phyloP scores from a whole-genome alignment of 1,140 invertebrate species.

The Zaprionus inermis region DNA sequence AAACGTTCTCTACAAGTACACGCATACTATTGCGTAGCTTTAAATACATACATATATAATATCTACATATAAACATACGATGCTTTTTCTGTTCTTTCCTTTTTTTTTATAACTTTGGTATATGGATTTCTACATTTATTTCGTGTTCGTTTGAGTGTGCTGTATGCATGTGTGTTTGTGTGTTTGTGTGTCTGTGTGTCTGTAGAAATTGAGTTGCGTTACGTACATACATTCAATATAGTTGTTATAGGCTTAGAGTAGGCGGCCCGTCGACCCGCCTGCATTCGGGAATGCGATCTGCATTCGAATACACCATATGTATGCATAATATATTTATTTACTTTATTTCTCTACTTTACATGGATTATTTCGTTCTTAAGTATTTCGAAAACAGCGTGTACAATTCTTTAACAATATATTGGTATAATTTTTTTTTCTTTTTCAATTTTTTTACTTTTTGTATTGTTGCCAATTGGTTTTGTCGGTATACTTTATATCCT shows the following conservation, averaged over 20 bases:
- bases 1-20: conserved; percentile 71
- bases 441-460: conserved; percentile 40
- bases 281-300: conserved; percentile 26
- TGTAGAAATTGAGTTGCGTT: conserved; percentile 77
- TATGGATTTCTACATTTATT: conserved; percentile 74
- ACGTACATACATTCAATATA: conserved; percentile 77
- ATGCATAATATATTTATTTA: conserved; percentile 39
- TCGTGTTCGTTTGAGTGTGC: conserved; percentile 6
- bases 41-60: conserved; percentile 69
- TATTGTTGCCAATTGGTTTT: conserved; percentile 51
- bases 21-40: conserved; percentile 58
- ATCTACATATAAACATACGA: conserved; percentile 80
- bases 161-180: neutral
- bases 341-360: conserved; percentile 69
- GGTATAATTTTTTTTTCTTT: conserved; percentile 38
- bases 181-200: no score
- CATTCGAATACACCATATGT: conserved; percentile 18
- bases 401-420: conserved; percentile 67
- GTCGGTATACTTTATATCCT: conserved; percentile 81
- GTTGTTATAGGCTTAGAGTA: conserved; percentile 44
- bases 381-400: conserved; percentile 51
- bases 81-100: conserved; percentile 43
- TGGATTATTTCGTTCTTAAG: conserved; percentile 40
- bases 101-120: conserved; percentile 73
- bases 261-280: conserved; percentile 18